Evolutionary conservation across 2,113 vertebrate genomes (phyloP).

Genomic region (Silurus meridionalis): DNA sequence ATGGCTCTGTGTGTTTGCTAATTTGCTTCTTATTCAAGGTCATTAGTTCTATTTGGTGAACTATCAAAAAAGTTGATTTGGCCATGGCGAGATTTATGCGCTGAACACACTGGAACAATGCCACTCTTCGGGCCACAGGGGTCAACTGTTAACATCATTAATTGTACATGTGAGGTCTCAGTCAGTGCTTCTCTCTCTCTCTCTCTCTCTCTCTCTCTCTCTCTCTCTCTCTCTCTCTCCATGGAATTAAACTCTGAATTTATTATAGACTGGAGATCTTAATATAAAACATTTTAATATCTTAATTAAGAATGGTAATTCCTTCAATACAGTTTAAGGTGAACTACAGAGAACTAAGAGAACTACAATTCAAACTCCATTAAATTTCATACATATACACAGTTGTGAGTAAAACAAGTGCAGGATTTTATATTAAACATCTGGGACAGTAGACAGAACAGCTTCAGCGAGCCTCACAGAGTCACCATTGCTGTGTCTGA

Average conservation of each 20-base stretch:
- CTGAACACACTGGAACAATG: conserved; percentile 61
- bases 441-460: not conserved
- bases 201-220: not conserved
- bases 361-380: no score
- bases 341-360: not conserved
- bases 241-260: conserved; percentile 10
- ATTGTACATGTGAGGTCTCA: conserved; percentile 12
- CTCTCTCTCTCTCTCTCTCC: not conserved
- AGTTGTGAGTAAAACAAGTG: not conserved
- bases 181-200: not conserved
- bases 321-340: not conserved
- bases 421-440: not conserved
- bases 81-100: conserved; percentile 69
- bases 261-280: conserved; percentile 9
- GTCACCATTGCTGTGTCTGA: not conserved
- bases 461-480: not conserved
- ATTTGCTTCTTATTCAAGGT: conserved; percentile 81
- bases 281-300: conserved; percentile 18
- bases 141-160: conserved; percentile 43
- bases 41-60: conserved; percentile 80
- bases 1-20: conserved; percentile 80
- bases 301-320: not conserved
- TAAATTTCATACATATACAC: not conserved
- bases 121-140: conserved; percentile 54
- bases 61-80: conserved; percentile 77